phyloP scores from a whole-genome alignment of 1,140 invertebrate species.

The Agrypnia vestita region DNA sequence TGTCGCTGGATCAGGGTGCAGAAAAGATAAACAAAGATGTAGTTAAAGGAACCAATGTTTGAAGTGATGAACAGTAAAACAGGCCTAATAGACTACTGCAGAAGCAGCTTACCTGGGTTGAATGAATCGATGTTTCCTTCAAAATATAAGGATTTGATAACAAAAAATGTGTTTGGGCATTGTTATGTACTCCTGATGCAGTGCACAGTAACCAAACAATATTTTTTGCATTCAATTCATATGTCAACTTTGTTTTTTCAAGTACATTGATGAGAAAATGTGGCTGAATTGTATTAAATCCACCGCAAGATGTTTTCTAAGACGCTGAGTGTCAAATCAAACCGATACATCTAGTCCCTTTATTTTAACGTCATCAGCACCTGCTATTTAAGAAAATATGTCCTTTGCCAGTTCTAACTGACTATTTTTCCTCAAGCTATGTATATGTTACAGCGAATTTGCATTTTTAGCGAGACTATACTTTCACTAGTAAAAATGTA shows the following conservation, averaged over 20 bases:
- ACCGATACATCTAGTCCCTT: too few species aligned
- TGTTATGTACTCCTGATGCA: neutral
- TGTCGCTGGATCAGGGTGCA: conserved; percentile 7
- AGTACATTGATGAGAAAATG: neutral
- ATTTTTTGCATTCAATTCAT: neutral
- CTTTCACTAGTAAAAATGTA: too few species aligned
- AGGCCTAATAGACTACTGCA: neutral
- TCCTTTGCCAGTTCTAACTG: too few species aligned
- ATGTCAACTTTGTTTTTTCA: neutral
- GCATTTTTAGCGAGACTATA: too few species aligned
- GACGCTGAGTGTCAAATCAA: too few species aligned
- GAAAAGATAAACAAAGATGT: conserved; percentile 5
- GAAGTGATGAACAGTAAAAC: neutral
- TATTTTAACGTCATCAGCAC: too few species aligned
- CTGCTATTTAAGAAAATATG: too few species aligned
- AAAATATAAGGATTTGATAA: neutral
- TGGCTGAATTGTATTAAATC: too few species aligned
- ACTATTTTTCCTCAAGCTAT: too few species aligned
- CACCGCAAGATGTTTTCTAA: too few species aligned
- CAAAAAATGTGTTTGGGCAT: neutral
- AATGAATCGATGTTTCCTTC: neutral
- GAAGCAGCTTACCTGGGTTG: neutral
- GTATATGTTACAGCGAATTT: too few species aligned
- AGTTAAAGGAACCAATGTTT: conserved; percentile 27
- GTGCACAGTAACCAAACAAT: too few species aligned